These are phyloP conservation scores for Bos javanicus DNA, from an alignment of 2,113 vertebrate species.

Conservation along the genomic window DNA sequence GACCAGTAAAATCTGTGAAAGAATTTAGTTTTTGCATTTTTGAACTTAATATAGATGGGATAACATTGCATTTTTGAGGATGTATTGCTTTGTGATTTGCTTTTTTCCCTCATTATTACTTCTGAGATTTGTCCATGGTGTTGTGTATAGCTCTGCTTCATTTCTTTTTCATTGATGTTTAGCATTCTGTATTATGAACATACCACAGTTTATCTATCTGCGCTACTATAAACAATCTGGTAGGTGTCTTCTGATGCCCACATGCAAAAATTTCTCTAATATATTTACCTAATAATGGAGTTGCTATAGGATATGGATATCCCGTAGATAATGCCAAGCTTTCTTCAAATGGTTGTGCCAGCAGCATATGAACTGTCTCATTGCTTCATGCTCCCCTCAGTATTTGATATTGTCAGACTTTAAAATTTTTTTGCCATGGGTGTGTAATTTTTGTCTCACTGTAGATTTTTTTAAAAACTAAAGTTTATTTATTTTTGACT, in stretches of 20 bases:
- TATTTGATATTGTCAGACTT: not conserved
- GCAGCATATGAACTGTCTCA: not conserved
- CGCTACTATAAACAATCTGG: not conserved
- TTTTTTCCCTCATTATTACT: not conserved
- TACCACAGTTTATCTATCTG: not conserved
- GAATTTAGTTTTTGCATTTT: not conserved
- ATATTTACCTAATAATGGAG: not conserved
- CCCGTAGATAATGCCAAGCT: not conserved
- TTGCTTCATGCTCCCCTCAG: not conserved
- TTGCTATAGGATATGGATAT: not conserved
- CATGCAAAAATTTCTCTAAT: not conserved
- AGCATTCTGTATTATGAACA: not conserved
- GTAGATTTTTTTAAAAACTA: not conserved
- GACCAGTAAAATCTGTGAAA: not conserved
- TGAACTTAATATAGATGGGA: not conserved
- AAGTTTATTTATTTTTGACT: not conserved
- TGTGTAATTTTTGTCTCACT: not conserved
- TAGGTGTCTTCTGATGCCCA: not conserved
- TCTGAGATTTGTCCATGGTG: not conserved
- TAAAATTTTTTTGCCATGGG: not conserved
- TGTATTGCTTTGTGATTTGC: not conserved
- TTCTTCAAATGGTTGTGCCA: not conserved
- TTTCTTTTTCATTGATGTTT: conserved; percentile 19
- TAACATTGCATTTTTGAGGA: not conserved
- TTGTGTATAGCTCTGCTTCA: not conserved